Evolutionary conservation across 37 sponge, comb jelly and placozoan genomes (phyloP), one percentile per base, ranked within the genome.

Genomic region (Petrosia ficiformis): DNA sequence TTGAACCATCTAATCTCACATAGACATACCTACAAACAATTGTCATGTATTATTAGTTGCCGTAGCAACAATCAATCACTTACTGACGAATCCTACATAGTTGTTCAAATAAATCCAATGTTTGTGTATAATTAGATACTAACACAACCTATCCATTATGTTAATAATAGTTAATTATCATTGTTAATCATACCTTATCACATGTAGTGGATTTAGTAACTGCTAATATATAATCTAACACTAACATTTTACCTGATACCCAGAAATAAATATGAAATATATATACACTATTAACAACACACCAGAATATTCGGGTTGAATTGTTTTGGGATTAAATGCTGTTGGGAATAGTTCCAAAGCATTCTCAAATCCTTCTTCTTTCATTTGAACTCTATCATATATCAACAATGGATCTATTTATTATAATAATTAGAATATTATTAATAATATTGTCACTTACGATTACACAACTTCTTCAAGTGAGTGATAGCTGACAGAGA

Each of bases 91-190:
- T 66, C 75, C 98, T 70, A 58, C 92, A 91, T 24, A 97, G 88
- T 52, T 88, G 80, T 59, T 97, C 98, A 86, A 94, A 97, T 39
- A 97, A 22, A 39, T 94, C 98, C 70, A 97, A 80, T 19, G 98
- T 97, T 77, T 97, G 98, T 33, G 98, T 97, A 82, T 97, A 97
- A 86, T 97, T 97, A 58, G 98, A 97, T 34, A 97, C 94, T 44
- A 97, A 81, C 31, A 97, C 98, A 33, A 97, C 90, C 89, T 89
- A 61, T 26, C 28, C 5, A 26, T 61, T 26, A 61, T 61, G 6
- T n/a, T 61, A 61, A 61, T 61, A n/a, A 61, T n/a, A n/a, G 5
- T 26, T n/a, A 61, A 26, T 6, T 61, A n/a, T 26, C n/a, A 29
- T 29, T 54, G 40, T 28, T 4, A 32, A 6, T 56, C 60, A 14